Conservation (phyloP, 1,140 invertebrate genomes). For the Venturia canescens region DNA sequence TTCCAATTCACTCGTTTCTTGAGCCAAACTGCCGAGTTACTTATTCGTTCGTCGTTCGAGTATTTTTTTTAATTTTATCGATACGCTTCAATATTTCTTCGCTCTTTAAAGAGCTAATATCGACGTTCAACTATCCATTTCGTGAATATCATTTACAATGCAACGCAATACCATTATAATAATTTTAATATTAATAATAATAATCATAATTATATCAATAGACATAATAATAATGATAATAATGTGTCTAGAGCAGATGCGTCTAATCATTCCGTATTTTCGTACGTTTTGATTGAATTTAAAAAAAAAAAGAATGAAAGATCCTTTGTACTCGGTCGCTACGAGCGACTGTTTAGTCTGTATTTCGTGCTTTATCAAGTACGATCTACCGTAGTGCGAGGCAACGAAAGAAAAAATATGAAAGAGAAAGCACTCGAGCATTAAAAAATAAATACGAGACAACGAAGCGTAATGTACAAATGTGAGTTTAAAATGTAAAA, state of each 20-base stretch:
- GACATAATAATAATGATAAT: slow-evolving; percentile 6
- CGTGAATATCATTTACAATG: not conserved
- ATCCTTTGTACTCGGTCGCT: slow-evolving; percentile 73
- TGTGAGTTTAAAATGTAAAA: slow-evolving; percentile 61
- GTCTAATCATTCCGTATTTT: slow-evolving; percentile 27
- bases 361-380: slow-evolving; percentile 47
- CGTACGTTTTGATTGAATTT: slow-evolving; percentile 50
- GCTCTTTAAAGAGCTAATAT: not conserved
- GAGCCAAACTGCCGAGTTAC: not conserved
- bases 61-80: not conserved
- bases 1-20: not conserved
- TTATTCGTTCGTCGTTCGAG: not conserved
- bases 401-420: slow-evolving; percentile 58
- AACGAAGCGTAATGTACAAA: slow-evolving; percentile 72
- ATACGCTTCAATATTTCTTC: not conserved
- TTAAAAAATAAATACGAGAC: slow-evolving; percentile 73
- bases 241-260: not conserved
- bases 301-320: slow-evolving; percentile 67
- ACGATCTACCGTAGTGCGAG: slow-evolving; percentile 53
- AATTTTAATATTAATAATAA: not conserved
- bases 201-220: not conserved
- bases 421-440: slow-evolving; percentile 53
- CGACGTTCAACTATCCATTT: not conserved
- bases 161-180: not conserved
- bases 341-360: slow-evolving; percentile 67